Base-by-base conservation (phyloP, 2,113 vertebrate species). In the Corvus cornix region DNA sequence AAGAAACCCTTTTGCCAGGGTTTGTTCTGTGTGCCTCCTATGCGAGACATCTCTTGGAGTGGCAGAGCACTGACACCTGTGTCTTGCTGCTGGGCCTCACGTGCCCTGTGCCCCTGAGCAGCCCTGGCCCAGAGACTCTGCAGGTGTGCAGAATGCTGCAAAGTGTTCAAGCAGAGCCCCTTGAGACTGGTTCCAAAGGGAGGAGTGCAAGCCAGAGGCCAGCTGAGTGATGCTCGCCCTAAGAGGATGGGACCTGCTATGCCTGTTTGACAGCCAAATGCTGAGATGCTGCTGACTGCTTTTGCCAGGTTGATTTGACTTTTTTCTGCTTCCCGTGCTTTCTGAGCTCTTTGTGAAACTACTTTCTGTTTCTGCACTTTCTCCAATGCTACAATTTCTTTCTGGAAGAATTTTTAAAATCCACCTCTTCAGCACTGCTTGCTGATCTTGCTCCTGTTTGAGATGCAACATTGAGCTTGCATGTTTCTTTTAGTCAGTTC, bases 121-220 rank as follows among this genome's bases (percentile, higher is more conserved):
- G n/a, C 41, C 41, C 24, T 48, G 33, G 56, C 49, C 48, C 44
- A 13, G 0, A 0, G n/a, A 8, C 27, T 58, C 46, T 30, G 13
- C n/a, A 56, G 46, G 33, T 7, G n/a, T 0, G 7, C 51, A 67
- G 66, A 48, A 52, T 44, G 31, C 41, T 52, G 28, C 39, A 49
- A 11, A 16, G 31, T 2, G 23, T 11, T 41, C 63, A 11, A 19
- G 26, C 6, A 3, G 10, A 9, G 28, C 24, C 12, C 41, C 0
- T 0, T 16, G 55, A 19, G 22, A 28, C 7, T 39, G 43, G 9
- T 17, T 33, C 19, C 31, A 56, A 43, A 60, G 16, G 30, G 16
- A 56, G 11, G 6, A 41, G 9, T 4, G 51, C 16, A 56, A 74
- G 51, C 28, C 51, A 44, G 27, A 41, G 16, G 7, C 27, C 62